phyloP scores from a whole-genome alignment of 1,140 invertebrate genomes.

The Saccostrea echinata region DNA sequence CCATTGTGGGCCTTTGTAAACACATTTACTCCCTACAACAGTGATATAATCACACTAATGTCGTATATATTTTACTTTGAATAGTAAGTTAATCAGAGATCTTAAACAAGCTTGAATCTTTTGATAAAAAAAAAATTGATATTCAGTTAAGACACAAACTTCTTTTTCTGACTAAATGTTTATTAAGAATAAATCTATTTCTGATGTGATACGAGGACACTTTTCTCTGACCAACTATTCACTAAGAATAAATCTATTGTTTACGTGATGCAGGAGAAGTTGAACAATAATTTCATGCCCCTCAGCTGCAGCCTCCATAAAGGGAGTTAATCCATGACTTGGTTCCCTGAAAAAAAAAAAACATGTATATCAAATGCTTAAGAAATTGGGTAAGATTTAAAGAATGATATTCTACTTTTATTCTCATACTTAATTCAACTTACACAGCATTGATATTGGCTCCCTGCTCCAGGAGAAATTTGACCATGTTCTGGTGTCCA shows the following conservation, averaged over 20 bases:
- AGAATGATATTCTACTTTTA: neutral
- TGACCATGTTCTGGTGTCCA: conserved; percentile 80
- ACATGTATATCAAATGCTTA: neutral
- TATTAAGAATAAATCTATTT: too few relatives aligned
- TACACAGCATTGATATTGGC: conserved; percentile 78
- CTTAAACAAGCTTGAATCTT: too few relatives aligned
- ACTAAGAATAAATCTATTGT: conserved; percentile 42
- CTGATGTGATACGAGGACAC: too few relatives aligned
- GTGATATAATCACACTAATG: neutral
- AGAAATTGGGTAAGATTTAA: neutral
- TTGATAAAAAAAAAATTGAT: too few relatives aligned
- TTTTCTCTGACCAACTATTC: too few relatives aligned
- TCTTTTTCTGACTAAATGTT: too few relatives aligned
- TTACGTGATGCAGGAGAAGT: conserved; percentile 79
- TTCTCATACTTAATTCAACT: conserved; percentile 50
- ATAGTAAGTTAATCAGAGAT: too few relatives aligned
- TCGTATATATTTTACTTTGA: too few relatives aligned
- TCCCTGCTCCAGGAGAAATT: conserved; percentile 77
- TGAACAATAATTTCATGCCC: conserved; percentile 81
- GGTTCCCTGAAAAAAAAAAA: conserved; percentile 70
- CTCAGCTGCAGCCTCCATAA: conserved; percentile 80
- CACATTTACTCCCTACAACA: conserved; percentile 74
- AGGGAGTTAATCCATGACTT: conserved; percentile 78
- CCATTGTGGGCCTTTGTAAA: conserved; percentile 74
- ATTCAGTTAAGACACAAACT: too few relatives aligned